Evolutionary conservation across 2,888 invertebrate species (phyloP).

Genomic region (Archaeoteleia sp.): DNA sequence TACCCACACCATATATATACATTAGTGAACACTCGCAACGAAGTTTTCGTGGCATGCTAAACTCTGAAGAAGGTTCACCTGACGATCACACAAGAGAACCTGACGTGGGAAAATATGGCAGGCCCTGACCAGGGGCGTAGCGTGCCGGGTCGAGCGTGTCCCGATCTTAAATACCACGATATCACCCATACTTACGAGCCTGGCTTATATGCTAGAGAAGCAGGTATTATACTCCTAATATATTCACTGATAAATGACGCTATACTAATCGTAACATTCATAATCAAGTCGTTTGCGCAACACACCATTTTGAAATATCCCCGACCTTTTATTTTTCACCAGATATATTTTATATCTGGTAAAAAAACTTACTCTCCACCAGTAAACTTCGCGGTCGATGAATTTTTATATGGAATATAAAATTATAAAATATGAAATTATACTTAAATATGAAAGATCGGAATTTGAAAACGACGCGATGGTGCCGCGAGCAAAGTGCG

Average conservation of each 20-base stretch:
- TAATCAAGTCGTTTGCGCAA: conserved; percentile 30
- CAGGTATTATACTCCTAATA: conserved; percentile 31
- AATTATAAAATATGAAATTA: too few species aligned
- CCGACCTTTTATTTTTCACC: too few species aligned
- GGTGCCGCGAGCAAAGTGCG: too few species aligned
- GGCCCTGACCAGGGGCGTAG: conserved; percentile 48
- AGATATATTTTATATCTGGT: too few species aligned
- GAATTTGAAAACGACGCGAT: too few species aligned
- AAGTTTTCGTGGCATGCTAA: conserved; percentile 10
- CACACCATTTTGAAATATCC: too few species aligned
- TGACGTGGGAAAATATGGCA: conserved; percentile 49
- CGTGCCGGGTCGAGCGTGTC: conserved; percentile 41
- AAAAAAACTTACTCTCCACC: too few species aligned
- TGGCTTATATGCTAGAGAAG: conserved; percentile 16
- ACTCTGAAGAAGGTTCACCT: conserved; percentile 30
- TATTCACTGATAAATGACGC: conserved; percentile 33
- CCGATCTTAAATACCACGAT: conserved; percentile 32
- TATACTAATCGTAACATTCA: conserved; percentile 14
- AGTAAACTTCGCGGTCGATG: too few species aligned
- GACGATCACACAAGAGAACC: conserved; percentile 22
- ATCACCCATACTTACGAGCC: conserved; percentile 20
- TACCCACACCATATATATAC: too few species aligned
- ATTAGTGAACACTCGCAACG: neutral
- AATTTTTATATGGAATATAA: too few species aligned
- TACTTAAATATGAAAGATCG: too few species aligned